Conservation (phyloP, 2,113 vertebrate genomes). For the Passer montanus region DNA sequence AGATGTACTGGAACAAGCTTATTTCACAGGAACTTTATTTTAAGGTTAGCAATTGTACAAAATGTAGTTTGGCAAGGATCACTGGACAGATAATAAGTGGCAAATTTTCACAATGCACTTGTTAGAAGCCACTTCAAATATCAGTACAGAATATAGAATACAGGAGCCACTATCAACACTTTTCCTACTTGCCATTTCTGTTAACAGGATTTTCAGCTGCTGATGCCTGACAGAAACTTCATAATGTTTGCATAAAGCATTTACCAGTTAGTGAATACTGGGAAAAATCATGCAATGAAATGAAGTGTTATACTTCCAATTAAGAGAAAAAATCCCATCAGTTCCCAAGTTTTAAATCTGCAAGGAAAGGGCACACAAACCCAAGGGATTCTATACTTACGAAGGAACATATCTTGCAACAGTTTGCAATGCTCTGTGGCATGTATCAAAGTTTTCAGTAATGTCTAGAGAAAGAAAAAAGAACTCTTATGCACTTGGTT, state of each 20-base stretch:
- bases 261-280: not conserved
- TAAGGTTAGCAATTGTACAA: not conserved
- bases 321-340: not conserved
- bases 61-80: not conserved
- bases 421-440: constrained; percentile 91
- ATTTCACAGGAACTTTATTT: not conserved
- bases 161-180: not conserved
- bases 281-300: not conserved
- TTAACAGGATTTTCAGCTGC: not conserved
- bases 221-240: not conserved
- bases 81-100: not conserved
- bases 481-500: not conserved
- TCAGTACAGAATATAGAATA: not conserved
- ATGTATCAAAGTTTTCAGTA: constrained; percentile 84
- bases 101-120: not conserved
- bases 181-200: not conserved
- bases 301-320: not conserved
- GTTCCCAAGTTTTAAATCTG: not conserved
- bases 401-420: constrained; percentile 92
- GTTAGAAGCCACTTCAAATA: not conserved
- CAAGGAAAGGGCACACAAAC: not conserved
- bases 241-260: not conserved
- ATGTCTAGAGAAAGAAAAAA: constrained; percentile 75
- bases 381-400: constrained; percentile 77
- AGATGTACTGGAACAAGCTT: not conserved